phyloP scores from a whole-genome alignment of 2,888 invertebrate genomes.

The Endomychus coccineus region DNA sequence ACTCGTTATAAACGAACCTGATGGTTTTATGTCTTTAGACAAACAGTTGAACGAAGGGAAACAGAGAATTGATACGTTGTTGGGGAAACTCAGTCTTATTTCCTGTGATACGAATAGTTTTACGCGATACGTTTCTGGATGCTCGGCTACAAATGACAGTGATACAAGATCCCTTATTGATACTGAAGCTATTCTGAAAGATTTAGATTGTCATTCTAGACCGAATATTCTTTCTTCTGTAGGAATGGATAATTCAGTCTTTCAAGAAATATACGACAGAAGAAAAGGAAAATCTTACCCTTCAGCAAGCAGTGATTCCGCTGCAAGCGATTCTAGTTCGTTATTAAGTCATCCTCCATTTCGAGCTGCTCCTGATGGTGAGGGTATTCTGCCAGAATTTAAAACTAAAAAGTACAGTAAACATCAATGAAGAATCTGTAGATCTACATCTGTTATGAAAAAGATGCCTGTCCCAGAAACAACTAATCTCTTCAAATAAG shows the following conservation, averaged over 20 bases:
- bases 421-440: no score
- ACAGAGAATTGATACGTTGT: conserved; percentile 37
- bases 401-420: conserved; percentile 4
- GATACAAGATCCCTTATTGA: conserved; percentile 16
- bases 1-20: conserved; percentile 1
- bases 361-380: conserved; percentile 26
- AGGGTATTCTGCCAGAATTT: conserved; percentile 10
- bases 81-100: conserved; percentile 36
- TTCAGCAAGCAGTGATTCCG: conserved; percentile 8
- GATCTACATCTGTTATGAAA: no score
- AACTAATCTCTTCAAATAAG: no score
- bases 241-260: conserved; percentile 22
- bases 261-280: conserved; percentile 21
- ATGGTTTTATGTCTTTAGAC: conserved; percentile 19
- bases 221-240: conserved; percentile 27
- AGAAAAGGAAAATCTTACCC: conserved; percentile 4
- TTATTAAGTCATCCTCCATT: conserved; percentile 24
- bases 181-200: conserved; percentile 26
- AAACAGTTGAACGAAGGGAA: conserved; percentile 31
- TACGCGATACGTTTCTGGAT: conserved; percentile 38
- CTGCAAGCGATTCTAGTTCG: conserved; percentile 24
- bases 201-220: conserved; percentile 26
- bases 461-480: no score
- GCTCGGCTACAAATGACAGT: conserved; percentile 31
- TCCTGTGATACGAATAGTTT: conserved; percentile 25